phyloP scores from a whole-genome alignment of 1,140 invertebrate species.

The Neodiprion fabricii region DNA sequence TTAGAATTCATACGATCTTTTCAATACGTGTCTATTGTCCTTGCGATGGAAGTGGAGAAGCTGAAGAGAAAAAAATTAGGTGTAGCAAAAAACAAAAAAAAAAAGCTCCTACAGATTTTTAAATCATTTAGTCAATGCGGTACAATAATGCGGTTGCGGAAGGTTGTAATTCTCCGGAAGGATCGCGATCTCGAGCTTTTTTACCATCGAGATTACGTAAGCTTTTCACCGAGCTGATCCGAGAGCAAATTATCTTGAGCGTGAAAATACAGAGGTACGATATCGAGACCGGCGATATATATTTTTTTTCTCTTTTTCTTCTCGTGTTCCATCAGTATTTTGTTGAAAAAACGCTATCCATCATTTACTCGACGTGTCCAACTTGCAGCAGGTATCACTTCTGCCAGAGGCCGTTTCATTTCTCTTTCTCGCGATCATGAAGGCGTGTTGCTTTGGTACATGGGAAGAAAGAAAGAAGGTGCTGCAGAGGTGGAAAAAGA shows the following conservation, averaged over 20 bases:
- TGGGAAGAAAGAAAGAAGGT: too few species aligned
- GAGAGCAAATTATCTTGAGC: slow-evolving; percentile 11
- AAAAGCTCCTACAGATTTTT: not conserved
- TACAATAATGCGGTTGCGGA: not conserved
- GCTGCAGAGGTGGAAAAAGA: too few species aligned
- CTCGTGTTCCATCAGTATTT: slow-evolving; percentile 45
- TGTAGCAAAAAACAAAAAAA: not conserved
- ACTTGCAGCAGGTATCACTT: slow-evolving; percentile 47
- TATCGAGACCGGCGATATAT: not conserved
- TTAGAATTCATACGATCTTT: slow-evolving; percentile 55
- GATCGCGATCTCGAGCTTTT: slow-evolving; percentile 27
- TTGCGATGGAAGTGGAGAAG: slow-evolving; percentile 17
- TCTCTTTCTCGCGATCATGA: slow-evolving; percentile 27
- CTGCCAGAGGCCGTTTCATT: slow-evolving; percentile 38
- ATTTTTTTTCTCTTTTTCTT: too few species aligned
- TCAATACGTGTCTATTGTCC: slow-evolving; percentile 51
- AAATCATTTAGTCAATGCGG: not conserved
- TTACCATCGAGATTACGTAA: slow-evolving; percentile 22
- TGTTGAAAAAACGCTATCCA: slow-evolving; percentile 48
- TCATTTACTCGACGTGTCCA: slow-evolving; percentile 54
- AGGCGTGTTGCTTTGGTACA: slow-evolving; percentile 36
- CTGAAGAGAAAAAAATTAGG: too few species aligned
- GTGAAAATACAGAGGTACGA: slow-evolving; percentile 16
- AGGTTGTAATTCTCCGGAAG: slow-evolving; percentile 7
- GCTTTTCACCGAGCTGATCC: not conserved